phyloP scores from a whole-genome alignment of 2,888 invertebrate species.

The Trichopria drosophilae region DNA sequence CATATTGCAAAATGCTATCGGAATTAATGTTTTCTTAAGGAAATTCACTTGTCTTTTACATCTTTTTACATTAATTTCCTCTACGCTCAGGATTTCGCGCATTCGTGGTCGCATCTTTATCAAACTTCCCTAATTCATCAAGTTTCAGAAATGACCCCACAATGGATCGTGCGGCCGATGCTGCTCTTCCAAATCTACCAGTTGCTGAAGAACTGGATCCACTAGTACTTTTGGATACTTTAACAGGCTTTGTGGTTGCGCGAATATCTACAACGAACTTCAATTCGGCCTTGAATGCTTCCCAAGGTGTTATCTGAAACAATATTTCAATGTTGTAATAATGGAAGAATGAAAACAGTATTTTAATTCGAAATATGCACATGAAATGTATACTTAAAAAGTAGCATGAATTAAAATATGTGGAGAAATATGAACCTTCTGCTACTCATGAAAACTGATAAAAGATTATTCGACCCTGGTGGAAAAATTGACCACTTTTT shows the following conservation, averaged over 20 bases:
- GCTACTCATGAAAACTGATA: not conserved
- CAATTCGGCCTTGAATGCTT: constrained; percentile 72
- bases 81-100: no score
- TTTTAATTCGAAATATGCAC: not conserved
- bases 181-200: constrained; percentile 32
- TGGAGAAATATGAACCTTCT: constrained; percentile 1
- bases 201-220: constrained; percentile 35
- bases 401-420: not conserved
- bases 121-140: constrained; percentile 50
- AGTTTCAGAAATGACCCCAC: constrained; percentile 52
- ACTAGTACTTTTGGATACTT: constrained; percentile 45
- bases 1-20: no score
- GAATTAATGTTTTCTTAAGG: no score
- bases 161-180: constrained; percentile 47
- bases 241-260: constrained; percentile 73
- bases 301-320: constrained; percentile 68
- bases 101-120: constrained; percentile 45
- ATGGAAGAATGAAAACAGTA: not conserved
- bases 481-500: no score
- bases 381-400: not conserved
- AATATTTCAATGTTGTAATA: constrained; percentile 9
- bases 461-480: no score
- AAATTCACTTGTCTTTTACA: no score
- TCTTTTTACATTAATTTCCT: no score
- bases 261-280: constrained; percentile 74